Conservation (phyloP, 2,113 vertebrate genomes). For the Turdus rufiventris region DNA sequence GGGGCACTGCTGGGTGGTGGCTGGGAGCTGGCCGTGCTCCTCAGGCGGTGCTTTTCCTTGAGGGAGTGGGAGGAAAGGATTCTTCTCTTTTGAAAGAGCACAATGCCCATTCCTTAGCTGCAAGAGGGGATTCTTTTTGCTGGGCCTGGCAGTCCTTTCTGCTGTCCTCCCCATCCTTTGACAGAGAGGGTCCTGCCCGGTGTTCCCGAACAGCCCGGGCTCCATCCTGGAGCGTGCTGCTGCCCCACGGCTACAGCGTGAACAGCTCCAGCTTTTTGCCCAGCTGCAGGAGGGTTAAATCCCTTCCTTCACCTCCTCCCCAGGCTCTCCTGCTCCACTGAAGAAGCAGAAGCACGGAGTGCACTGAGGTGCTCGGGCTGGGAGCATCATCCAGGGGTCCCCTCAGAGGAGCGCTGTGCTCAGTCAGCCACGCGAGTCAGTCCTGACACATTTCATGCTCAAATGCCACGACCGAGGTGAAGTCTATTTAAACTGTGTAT, state of each 20-base stretch:
- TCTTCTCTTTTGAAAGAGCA: neutral
- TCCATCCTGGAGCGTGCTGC: neutral
- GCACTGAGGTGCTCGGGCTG: neutral
- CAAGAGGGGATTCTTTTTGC: neutral
- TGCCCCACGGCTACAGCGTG: neutral
- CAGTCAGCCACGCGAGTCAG: neutral
- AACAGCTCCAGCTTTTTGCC: neutral
- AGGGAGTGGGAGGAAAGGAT: neutral
- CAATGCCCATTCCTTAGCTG: neutral
- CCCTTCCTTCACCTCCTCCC: neutral
- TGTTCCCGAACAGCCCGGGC: fast-evolving
- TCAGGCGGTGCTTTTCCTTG: neutral
- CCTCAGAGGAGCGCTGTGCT: neutral
- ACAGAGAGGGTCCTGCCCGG: neutral
- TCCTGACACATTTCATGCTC: neutral
- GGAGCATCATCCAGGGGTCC: neutral
- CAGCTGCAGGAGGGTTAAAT: neutral
- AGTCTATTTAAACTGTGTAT: neutral
- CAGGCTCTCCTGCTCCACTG: fast-evolving
- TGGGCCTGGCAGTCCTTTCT: neutral
- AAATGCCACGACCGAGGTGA: neutral
- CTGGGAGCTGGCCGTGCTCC: neutral
- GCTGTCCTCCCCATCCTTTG: fast-evolving
- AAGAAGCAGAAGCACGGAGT: neutral
- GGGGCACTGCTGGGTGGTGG: neutral